Conservation (phyloP, 2,797 vertebrate genomes). For the Lacerta agilis region DNA sequence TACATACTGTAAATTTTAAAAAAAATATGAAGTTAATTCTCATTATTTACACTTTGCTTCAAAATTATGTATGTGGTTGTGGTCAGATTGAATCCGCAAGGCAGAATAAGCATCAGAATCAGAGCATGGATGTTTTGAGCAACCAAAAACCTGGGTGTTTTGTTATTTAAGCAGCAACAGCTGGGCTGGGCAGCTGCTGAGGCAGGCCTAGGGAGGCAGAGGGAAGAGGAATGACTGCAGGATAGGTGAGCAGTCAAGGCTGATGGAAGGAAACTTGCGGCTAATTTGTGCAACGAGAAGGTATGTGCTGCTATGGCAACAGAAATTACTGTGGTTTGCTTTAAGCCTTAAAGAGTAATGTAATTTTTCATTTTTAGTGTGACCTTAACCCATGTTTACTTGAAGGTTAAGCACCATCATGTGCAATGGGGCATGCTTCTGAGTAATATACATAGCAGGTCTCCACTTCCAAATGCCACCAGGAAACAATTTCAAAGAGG, state of each 20-base stretch:
- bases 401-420: background rate
- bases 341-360: background rate
- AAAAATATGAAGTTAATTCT: slow-evolving; percentile 2
- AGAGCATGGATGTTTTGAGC: slow-evolving; percentile 21
- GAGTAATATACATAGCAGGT: background rate
- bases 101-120: slow-evolving; percentile 28
- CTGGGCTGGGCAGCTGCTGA: background rate
- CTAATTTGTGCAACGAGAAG: background rate
- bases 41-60: slow-evolving; percentile 57
- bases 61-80: slow-evolving; percentile 56
- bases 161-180: background rate
- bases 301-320: fast-evolving
- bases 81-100: slow-evolving; percentile 54
- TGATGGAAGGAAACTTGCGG: background rate
- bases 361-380: background rate
- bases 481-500: slow-evolving; percentile 41
- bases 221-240: background rate
- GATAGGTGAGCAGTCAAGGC: slow-evolving; percentile 10
- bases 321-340: slow-evolving; percentile 13
- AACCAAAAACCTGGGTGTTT: background rate
- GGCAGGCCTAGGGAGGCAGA: background rate
- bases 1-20: slow-evolving; percentile 38
- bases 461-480: background rate
- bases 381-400: background rate
- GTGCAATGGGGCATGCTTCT: background rate